These are phyloP conservation scores for Gortyna flavago DNA, from an alignment of 2,888 invertebrate species.

Conservation along the genomic window DNA sequence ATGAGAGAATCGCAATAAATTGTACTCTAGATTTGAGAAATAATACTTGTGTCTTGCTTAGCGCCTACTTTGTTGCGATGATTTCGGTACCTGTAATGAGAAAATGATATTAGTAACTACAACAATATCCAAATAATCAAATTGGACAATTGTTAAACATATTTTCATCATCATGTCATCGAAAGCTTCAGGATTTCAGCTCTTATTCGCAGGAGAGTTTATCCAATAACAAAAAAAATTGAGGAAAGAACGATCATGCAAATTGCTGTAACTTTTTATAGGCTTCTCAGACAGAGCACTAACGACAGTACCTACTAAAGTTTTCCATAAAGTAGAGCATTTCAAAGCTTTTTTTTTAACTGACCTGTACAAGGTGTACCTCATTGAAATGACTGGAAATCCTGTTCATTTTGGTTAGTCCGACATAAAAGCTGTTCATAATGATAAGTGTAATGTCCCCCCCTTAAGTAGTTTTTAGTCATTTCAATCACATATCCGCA, in stretches of 20 bases:
- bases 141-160: neutral
- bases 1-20: slow-evolving; percentile 53
- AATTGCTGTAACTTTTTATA: neutral
- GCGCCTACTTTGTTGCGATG: slow-evolving; percentile 61
- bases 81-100: slow-evolving; percentile 66
- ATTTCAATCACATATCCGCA: too few species aligned
- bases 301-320: neutral
- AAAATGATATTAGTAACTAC: slow-evolving; percentile 1
- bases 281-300: neutral
- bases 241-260: neutral
- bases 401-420: too few species aligned
- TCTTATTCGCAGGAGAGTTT: neutral
- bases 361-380: too few species aligned
- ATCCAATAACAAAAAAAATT: neutral
- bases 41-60: slow-evolving; percentile 70
- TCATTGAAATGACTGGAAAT: too few species aligned
- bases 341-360: neutral
- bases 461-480: too few species aligned
- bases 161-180: neutral
- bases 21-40: slow-evolving; percentile 65
- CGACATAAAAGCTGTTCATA: too few species aligned
- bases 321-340: neutral
- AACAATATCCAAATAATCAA: neutral
- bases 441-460: too few species aligned
- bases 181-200: neutral